Base-by-base conservation (phyloP, 2,797 vertebrate genomes). In the Mycteria americana region DNA sequence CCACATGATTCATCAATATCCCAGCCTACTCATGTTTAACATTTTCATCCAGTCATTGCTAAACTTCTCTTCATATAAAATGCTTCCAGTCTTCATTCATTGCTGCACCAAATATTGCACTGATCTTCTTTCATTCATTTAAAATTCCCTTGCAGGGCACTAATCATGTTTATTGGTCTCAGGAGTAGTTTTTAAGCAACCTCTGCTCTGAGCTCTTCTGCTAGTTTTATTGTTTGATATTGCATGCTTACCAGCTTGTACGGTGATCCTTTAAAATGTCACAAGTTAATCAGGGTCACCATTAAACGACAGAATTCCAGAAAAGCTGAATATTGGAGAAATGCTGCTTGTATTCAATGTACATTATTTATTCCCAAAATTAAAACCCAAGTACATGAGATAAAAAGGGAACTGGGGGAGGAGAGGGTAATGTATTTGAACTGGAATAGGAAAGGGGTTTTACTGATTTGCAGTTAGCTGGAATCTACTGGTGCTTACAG, bases 161-260 rank as follows among this genome's bases (percentile, higher is more conserved):
- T 88, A 70, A 80, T 75, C 11, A 5, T 46, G 17, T 41, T 84
- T 85, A 79, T 41, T 68, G 21, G 19, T 92, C 73, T 86, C 22
- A 59, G 48, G 46, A 92, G 69, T 50, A 92, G 64, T 64, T 97
- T 91, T 95, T 72, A 67, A 69, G 41, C 53, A 94, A 25, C 13
- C 10, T 92, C 69, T 51, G 10, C 24, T 80, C 76, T 93, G 23
- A 89, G 65, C 10, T 31, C 35, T 84, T 91, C 31, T 16, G 4
- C 11, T 79, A 76, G 31, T 48, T 50, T 81, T 50, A n/a, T 37
- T 78, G 33, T 50, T 77, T 92, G 48, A 41, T 90, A 93, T n/a
- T 76, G 16, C n/a, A 73, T 28, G 4, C 31, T 67, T 88, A 78
- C 6, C 37, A 93, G 21, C 79, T 89, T 87, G 43, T 77, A 63